These are phyloP conservation scores for Luehdorfia chinensis DNA, from an alignment of 1,140 invertebrate genomes.

Conservation along the genomic window DNA sequence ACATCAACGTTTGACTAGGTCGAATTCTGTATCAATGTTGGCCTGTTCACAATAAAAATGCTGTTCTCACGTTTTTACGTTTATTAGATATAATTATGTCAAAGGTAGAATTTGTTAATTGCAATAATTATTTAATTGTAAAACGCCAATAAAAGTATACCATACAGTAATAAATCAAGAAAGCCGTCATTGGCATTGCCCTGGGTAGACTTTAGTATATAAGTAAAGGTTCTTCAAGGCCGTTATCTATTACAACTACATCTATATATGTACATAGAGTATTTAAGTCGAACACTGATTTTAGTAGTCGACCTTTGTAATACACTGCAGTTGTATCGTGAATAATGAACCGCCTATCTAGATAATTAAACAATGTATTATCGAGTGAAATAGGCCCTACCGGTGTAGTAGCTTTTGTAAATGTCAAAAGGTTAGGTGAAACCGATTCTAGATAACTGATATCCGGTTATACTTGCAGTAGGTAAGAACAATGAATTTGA, in stretches of 20 bases:
- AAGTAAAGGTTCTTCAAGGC: too few species aligned
- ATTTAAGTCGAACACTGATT: constrained; percentile 16
- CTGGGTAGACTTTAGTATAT: too few species aligned
- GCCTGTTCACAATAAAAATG: too few species aligned
- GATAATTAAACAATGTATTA: constrained; percentile 19
- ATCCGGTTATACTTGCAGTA: background rate
- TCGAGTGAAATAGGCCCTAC: constrained; percentile 16
- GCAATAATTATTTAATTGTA: too few species aligned
- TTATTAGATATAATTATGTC: too few species aligned
- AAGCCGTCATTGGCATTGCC: too few species aligned
- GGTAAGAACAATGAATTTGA: background rate
- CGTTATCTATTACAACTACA: background rate
- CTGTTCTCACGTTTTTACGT: too few species aligned
- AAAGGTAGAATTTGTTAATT: too few species aligned
- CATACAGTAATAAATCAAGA: too few species aligned
- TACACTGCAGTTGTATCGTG: constrained; percentile 13
- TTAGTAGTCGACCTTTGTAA: constrained; percentile 16
- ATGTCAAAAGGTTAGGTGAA: constrained; percentile 28
- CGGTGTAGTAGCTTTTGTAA: constrained; percentile 30
- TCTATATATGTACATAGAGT: constrained; percentile 11
- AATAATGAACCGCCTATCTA: constrained; percentile 13
- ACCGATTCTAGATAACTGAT: constrained; percentile 5
- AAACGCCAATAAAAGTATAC: too few species aligned
- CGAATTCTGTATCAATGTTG: too few species aligned
- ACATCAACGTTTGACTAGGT: too few species aligned